These are phyloP conservation scores for Adelphocoris suturalis DNA, from an alignment of 2,888 invertebrate genomes.

Conservation along the genomic window DNA sequence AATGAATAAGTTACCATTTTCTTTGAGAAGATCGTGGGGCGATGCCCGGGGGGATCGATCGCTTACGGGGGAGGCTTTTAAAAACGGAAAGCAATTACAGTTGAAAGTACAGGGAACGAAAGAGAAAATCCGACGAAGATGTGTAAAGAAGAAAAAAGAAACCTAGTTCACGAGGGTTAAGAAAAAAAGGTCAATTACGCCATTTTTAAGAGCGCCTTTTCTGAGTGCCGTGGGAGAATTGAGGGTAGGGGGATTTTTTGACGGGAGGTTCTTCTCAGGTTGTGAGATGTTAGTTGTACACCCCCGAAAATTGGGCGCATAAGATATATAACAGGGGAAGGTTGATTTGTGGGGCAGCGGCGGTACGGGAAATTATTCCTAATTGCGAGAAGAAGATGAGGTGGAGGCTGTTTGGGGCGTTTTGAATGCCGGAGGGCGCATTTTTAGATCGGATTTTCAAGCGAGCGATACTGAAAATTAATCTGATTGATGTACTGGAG, in stretches of 20 bases:
- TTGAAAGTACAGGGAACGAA: conserved; percentile 48
- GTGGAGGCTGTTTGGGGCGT: background rate
- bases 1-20: conserved; percentile 69
- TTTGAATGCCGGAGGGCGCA: background rate
- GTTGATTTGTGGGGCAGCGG: background rate
- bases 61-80: conserved; percentile 62
- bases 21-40: conserved; percentile 8
- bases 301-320: background rate
- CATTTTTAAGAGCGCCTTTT: conserved; percentile 31
- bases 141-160: conserved; percentile 21
- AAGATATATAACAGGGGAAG: background rate
- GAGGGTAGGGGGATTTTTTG: background rate
- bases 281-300: background rate
- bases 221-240: background rate
- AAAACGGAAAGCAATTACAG: conserved; percentile 63
- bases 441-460: too few species aligned
- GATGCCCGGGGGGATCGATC: conserved; percentile 18
- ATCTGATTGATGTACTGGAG: background rate
- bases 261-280: background rate
- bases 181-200: conserved; percentile 61
- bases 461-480: too few species aligned
- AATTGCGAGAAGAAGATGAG: background rate
- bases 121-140: conserved; percentile 8
- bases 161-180: background rate
- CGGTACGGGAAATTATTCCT: background rate